Base-by-base conservation (phyloP, 1,140 invertebrate species). In the Diorhabda carinulata region DNA sequence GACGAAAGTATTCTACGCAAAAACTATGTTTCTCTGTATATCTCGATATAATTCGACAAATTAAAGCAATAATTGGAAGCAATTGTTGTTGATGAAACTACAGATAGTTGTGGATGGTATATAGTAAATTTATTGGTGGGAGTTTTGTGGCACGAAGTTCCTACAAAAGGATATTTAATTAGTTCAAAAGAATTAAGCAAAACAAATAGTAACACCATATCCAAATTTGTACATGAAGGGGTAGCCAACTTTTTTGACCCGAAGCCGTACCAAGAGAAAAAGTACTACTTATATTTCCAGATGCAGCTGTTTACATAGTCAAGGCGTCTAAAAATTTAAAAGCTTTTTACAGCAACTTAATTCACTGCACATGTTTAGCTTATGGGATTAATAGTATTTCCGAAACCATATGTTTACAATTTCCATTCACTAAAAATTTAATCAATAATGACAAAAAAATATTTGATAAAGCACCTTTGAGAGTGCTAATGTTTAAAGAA, bases 311-410 rank as follows among this genome's bases (percentile, higher is more conserved):
- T 4, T 73, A 68, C 63, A 73, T 71, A 69, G 40, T 71, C 8
- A 71, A 71, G 62, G 43, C 56, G 25, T 66, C 43, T 47, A 25
- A 61, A 58, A 63, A 68, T 62, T 69, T 73, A 68, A 73, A 71
- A 72, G 66, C 69, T 41, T 72, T 73, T 62, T 69, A 73, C 59
- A 3, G 2, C n/a, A 69, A 69, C 42, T 45, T 73, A 59, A 69
- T 69, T 43, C 72, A 73, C 47, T 8, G 57, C 43, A 69, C 64
- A 43, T 74, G 70, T 41, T 58, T 74, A 42, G 72, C 72, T 3
- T 67, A 74, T 65, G 68, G 67, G 3, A 2, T 72, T 43, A 69
- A 70, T 61, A 40, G 66, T 43, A 57, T 73, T 63, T 65, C 66
- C 5, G 70, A 73, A 67, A 45, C 57, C 6, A 69, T 71, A 43